Percentiles rank a stretch among this genome's conserved stretches.
Evolutionary conservation across 1,140 invertebrate genomes (phyloP).

Genomic region (Idris sp.): DNA sequence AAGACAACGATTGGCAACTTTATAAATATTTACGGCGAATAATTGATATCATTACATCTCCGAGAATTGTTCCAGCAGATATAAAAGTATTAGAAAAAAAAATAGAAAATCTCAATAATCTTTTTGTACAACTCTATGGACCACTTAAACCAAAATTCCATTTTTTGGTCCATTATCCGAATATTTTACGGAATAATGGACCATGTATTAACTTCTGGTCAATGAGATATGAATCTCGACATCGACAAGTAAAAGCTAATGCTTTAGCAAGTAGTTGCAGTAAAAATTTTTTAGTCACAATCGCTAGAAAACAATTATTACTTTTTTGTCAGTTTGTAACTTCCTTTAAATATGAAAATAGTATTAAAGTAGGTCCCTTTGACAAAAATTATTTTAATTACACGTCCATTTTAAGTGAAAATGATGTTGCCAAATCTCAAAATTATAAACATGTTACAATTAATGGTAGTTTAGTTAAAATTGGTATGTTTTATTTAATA

Average conservation of each 20-base stretch:
- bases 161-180: background rate
- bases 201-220: conserved; percentile 1
- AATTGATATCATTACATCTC: conserved; percentile 6
- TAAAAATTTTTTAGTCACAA: conserved; percentile 11
- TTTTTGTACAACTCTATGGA: background rate
- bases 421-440: too few relatives aligned
- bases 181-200: background rate
- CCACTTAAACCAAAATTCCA: conserved; percentile 2
- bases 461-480: background rate
- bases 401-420: too few relatives aligned
- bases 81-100: background rate
- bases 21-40: background rate
- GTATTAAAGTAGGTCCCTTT: conserved; percentile 1
- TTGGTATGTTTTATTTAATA: background rate
- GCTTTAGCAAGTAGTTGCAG: conserved; percentile 4
- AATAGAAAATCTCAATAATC: background rate
- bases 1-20: background rate
- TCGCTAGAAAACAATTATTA: conserved; percentile 4
- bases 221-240: background rate
- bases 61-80: background rate
- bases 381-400: too few relatives aligned
- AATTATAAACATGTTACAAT: background rate
- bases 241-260: conserved; percentile 2
- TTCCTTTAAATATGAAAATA: conserved; percentile 8
- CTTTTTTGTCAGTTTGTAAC: background rate